Percentiles rank a stretch among this genome's conserved stretches.
phyloP scores from a whole-genome alignment of 2,113 vertebrate species.

The Pithys albifrons region DNA sequence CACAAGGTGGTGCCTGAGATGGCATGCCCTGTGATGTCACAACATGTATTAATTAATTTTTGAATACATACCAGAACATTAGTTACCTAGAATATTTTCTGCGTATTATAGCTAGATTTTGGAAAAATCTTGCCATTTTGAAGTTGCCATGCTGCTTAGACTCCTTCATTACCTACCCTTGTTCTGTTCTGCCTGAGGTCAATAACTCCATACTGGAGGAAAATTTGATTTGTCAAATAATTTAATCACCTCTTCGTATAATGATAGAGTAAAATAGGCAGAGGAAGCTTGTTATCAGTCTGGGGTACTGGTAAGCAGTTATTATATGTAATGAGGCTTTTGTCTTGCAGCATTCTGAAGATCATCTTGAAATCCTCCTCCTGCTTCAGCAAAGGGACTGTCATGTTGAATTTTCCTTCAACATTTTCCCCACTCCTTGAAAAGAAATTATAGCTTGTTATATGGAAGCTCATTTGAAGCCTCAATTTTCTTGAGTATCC shows the following conservation, averaged over 20 bases:
- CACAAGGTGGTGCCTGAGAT: background rate
- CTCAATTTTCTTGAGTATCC: constrained; percentile 87
- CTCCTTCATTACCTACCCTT: background rate
- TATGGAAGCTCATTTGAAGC: constrained; percentile 91
- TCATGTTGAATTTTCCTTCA: constrained; percentile 81
- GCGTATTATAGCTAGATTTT: background rate
- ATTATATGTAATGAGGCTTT: constrained; percentile 96
- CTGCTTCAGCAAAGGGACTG: constrained; percentile 81
- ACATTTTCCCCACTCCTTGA: constrained; percentile 80
- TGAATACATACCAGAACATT: constrained; percentile 5
- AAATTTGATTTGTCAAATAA: constrained; percentile 79
- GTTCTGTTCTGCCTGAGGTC: constrained; percentile 59
- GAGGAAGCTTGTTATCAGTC: constrained; percentile 78
- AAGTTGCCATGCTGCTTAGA: constrained; percentile 37
- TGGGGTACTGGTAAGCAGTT: constrained; percentile 84
- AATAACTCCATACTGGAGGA: constrained; percentile 64
- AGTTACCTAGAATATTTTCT: background rate
- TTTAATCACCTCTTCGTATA: constrained; percentile 81
- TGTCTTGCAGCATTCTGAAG: constrained; percentile 90
- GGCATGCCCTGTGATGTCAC: background rate
- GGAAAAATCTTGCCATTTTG: background rate
- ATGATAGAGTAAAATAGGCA: constrained; percentile 85
- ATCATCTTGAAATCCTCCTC: constrained; percentile 89
- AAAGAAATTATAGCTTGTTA: constrained; percentile 90
- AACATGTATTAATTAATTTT: constrained; percentile 11